Evolutionary conservation across 1,140 invertebrate genomes (phyloP).

Genomic region (Drosophila dunni): DNA sequence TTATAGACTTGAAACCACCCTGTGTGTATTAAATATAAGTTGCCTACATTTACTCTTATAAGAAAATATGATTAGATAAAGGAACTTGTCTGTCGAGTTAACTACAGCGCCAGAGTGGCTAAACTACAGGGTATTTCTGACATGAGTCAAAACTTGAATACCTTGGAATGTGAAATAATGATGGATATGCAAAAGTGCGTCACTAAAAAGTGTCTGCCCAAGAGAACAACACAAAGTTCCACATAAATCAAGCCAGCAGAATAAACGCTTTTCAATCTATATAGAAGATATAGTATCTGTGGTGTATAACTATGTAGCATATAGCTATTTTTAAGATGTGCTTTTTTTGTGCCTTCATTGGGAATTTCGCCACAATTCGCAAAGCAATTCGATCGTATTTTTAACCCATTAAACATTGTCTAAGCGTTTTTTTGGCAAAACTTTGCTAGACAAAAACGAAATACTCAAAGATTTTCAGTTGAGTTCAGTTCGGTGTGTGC

Average conservation of each 20-base stretch:
- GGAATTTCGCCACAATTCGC: conserved; percentile 68
- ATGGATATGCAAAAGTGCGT: conserved; percentile 37
- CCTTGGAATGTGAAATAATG: conserved; percentile 24
- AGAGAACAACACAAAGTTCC: not conserved
- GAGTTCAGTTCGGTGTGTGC: too few species aligned
- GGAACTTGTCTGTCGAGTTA: too few species aligned
- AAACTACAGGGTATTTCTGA: not conserved
- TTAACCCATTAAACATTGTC: conserved; percentile 58
- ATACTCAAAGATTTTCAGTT: conserved; percentile 29
- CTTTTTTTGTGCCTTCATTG: conserved; percentile 43
- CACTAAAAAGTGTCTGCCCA: conserved; percentile 18
- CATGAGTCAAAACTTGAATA: not conserved
- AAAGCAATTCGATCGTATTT: conserved; percentile 29
- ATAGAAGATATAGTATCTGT: not conserved
- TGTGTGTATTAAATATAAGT: too few species aligned
- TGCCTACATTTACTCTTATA: too few species aligned
- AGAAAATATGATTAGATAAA: too few species aligned
- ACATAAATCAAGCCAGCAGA: conserved; percentile 2
- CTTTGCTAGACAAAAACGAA: conserved; percentile 37
- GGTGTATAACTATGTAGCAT: not conserved
- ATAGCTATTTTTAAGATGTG: not conserved
- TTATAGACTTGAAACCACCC: not conserved
- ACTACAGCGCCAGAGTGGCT: too few species aligned
- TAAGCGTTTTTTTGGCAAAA: conserved; percentile 59
- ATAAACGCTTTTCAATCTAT: not conserved